These are phyloP conservation scores for Napeogenes sylphis DNA, from an alignment of 2,888 invertebrate genomes.

Conservation along the genomic window DNA sequence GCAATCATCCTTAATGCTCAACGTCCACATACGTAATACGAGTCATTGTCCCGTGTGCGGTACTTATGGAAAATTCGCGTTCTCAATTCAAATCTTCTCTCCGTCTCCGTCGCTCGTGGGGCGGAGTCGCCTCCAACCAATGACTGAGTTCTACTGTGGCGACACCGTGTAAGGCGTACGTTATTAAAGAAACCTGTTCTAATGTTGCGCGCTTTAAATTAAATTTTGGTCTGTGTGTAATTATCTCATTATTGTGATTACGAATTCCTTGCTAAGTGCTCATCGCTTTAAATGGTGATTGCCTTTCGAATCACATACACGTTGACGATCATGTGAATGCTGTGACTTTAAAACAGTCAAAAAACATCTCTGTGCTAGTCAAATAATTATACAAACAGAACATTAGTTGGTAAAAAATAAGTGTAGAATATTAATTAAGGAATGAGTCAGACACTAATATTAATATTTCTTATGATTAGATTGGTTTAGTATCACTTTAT, in stretches of 20 bases:
- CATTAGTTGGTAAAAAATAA: too few species aligned
- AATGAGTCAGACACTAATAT: too few species aligned
- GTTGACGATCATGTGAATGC: slow-evolving; percentile 48
- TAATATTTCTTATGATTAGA: too few species aligned
- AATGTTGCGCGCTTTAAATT: slow-evolving; percentile 78
- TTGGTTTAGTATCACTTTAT: too few species aligned
- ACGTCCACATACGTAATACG: slow-evolving; percentile 77
- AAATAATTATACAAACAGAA: neutral
- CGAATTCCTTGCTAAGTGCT: slow-evolving; percentile 75
- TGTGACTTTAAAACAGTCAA: too few species aligned
- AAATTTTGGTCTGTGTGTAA: slow-evolving; percentile 77
- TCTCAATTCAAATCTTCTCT: slow-evolving; percentile 77
- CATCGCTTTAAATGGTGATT: slow-evolving; percentile 70
- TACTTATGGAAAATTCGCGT: slow-evolving; percentile 79
- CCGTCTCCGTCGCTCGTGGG: slow-evolving; percentile 75
- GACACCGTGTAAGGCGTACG: slow-evolving; percentile 77
- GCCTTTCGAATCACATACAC: slow-evolving; percentile 54
- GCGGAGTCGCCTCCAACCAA: slow-evolving; percentile 76
- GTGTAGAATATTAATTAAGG: too few species aligned
- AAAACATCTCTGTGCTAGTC: too few species aligned
- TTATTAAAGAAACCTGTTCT: slow-evolving; percentile 79
- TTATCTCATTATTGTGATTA: slow-evolving; percentile 78
- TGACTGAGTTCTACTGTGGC: slow-evolving; percentile 71
- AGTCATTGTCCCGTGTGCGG: slow-evolving; percentile 77
- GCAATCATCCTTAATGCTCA: slow-evolving; percentile 77